Percentiles rank a stretch among this genome's conserved stretches.
Conservation (phyloP, 2,888 invertebrate species). For the Tridacna crocea region DNA sequence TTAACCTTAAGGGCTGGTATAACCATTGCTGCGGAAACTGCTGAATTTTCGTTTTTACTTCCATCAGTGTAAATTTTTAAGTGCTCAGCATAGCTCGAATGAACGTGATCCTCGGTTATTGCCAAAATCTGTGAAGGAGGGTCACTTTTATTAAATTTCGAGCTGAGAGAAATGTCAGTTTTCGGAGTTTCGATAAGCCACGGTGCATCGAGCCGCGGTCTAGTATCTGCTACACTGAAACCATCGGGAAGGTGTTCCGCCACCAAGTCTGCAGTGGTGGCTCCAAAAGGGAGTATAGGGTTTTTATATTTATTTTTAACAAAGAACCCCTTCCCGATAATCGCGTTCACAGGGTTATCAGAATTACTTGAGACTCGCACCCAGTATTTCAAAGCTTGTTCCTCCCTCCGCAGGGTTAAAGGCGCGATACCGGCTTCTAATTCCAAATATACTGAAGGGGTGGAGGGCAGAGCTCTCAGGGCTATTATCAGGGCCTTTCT, state of each 20-base stretch:
- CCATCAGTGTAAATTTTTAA: conserved; percentile 25
- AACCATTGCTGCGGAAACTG: conserved; percentile 3
- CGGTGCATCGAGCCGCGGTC: not conserved
- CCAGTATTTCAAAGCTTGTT: conserved; percentile 3
- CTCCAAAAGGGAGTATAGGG: not conserved
- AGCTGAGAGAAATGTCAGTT: not conserved
- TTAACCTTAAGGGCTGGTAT: not conserved
- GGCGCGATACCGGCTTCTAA: not conserved
- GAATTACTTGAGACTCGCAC: not conserved
- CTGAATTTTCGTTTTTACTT: conserved; percentile 8
- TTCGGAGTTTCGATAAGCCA: not conserved
- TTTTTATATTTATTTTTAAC: not conserved
- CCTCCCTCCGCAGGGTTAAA: not conserved
- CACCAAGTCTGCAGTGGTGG: not conserved
- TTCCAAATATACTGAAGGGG: not conserved
- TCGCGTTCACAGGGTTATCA: not conserved
- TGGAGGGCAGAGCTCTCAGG: conserved; percentile 4
- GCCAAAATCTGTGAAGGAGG: not conserved
- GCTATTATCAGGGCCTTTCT: conserved; percentile 17
- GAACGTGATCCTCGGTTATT: not conserved
- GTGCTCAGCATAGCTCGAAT: not conserved
- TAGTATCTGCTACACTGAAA: not conserved
- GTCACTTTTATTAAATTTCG: not conserved
- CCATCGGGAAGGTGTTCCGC: not conserved
- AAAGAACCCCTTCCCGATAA: conserved; percentile 7